These are phyloP conservation scores for Hoplostethus mediterraneus DNA, from an alignment of 2,797 vertebrate genomes.

Conservation along the genomic window DNA sequence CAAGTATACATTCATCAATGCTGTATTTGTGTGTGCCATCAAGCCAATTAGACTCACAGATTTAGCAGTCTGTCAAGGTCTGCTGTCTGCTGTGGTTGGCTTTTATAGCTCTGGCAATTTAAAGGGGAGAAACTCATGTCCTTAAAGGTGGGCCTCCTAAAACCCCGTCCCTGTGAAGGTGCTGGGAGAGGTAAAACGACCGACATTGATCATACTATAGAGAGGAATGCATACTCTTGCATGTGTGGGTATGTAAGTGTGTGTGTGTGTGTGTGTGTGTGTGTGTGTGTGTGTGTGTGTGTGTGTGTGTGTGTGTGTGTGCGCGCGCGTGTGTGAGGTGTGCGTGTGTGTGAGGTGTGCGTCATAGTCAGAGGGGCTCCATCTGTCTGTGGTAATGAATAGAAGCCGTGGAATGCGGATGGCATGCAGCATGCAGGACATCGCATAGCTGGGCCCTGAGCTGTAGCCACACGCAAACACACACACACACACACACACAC, in stretches of 20 bases:
- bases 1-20: neutral
- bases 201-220: conserved; percentile 30
- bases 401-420: conserved; percentile 59
- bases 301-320: conserved; percentile 11
- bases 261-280: conserved; percentile 11
- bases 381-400: conserved; percentile 64
- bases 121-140: conserved; percentile 24
- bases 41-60: conserved; percentile 53
- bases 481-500: conserved; percentile 4
- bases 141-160: conserved; percentile 31
- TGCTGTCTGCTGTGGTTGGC: neutral
- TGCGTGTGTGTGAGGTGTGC: conserved; percentile 22
- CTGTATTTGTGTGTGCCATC: conserved; percentile 21
- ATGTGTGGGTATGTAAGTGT: conserved; percentile 17
- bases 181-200: conserved; percentile 24
- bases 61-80: conserved; percentile 44
- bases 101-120: conserved; percentile 43
- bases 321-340: no score
- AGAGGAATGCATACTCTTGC: neutral
- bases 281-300: conserved; percentile 25
- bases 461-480: conserved; percentile 5
- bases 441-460: conserved; percentile 35
- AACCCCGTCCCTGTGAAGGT: conserved; percentile 34
- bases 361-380: conserved; percentile 28
- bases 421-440: conserved; percentile 44